phyloP scores from a whole-genome alignment of 2,113 vertebrate genomes.

The Ammodramus savannarum region DNA sequence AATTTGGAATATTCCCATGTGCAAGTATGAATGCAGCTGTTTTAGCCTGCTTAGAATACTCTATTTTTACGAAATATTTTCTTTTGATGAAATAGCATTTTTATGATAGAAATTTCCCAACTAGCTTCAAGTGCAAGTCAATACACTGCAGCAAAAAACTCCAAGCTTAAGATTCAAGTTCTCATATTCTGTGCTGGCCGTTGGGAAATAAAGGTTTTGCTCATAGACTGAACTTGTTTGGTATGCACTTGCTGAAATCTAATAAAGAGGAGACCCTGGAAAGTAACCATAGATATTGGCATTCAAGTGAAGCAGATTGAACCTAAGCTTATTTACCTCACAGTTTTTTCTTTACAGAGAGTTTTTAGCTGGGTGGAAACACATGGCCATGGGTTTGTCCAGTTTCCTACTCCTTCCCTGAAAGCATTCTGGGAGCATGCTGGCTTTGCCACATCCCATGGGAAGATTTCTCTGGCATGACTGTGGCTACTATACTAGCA shows the following conservation, averaged over 20 bases:
- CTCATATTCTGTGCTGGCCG: background rate
- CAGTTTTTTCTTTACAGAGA: background rate
- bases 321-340: background rate
- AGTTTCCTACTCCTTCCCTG: background rate
- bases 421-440: background rate
- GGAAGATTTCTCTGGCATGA: background rate
- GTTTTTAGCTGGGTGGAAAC: background rate
- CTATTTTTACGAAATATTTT: background rate
- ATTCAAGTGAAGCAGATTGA: background rate
- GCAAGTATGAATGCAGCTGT: background rate
- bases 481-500: background rate
- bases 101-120: background rate
- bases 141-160: background rate
- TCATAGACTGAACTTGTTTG: background rate
- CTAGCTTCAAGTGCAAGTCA: background rate
- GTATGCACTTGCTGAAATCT: background rate
- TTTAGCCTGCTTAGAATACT: background rate
- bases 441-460: background rate
- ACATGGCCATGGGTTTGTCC: background rate
- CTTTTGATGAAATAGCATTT: background rate
- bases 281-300: background rate
- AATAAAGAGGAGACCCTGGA: background rate
- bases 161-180: background rate
- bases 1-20: background rate
- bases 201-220: conserved; percentile 32